Evolutionary conservation across 2,888 invertebrate species (phyloP).

Genomic region (Aleiodes alternator): DNA sequence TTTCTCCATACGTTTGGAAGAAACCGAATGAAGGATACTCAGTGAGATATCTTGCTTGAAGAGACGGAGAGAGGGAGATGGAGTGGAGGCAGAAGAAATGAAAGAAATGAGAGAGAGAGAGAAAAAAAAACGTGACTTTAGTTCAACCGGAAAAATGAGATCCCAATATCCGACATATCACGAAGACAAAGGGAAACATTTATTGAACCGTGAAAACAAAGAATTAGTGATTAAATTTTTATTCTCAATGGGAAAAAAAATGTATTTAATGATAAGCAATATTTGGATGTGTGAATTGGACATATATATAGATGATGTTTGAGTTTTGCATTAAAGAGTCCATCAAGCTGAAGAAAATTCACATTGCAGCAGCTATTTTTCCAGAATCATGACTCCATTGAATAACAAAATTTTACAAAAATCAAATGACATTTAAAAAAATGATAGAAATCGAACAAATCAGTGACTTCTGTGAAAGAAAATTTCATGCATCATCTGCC

Average conservation of each 20-base stretch:
- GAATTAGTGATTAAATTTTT: conserved; percentile 23
- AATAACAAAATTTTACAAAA: too few species aligned
- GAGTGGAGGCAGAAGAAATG: conserved; percentile 1
- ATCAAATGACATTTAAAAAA: too few species aligned
- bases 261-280: background rate
- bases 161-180: conserved; percentile 34
- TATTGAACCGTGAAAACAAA: conserved; percentile 4
- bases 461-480: too few species aligned
- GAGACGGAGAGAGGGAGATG: conserved; percentile 44
- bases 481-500: too few species aligned
- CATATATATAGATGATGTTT: too few species aligned
- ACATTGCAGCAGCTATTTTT: too few species aligned
- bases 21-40: conserved; percentile 49
- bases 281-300: background rate
- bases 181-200: conserved; percentile 12
- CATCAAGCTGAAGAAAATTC: too few species aligned
- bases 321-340: too few species aligned
- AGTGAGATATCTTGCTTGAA: too few species aligned
- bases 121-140: conserved; percentile 24
- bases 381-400: too few species aligned
- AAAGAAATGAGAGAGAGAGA: background rate
- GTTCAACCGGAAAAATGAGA: conserved; percentile 34
- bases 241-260: background rate
- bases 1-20: conserved; percentile 45
- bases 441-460: too few species aligned